Evolutionary conservation across 2,797 vertebrate species (phyloP), one percentile per base, ranked within the genome.

Genomic region (Halcyon badia): DNA sequence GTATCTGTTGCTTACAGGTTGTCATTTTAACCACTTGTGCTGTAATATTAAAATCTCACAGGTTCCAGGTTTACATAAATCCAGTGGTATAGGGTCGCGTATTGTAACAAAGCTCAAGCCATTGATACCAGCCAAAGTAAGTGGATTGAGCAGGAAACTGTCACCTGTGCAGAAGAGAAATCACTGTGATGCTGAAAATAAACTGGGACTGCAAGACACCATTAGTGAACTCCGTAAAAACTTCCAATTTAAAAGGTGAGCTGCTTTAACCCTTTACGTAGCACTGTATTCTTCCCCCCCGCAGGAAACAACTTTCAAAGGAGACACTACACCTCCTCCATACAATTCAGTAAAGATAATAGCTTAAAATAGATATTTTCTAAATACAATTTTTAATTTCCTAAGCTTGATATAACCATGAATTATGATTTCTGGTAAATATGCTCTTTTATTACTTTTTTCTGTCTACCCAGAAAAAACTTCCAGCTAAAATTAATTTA

Each of bases 151-250:
- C 91, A 99, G 91, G 96, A 99, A 97, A 78, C 58, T 90, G 28
- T 79, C 97, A 37, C 81, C 60, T 15, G 48, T 84, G 21, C 95
- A 96, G 60, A 98, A 97, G 77, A 98, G 95, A 87, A 81, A 75
- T 8, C 71, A 94, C 8, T 61, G 79, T 33, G 98, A 98, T 76
- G 97, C 98, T 1, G 99, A 99, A 97, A 99, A 99, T 98, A 98
- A 84, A 39, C 98, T 98, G 2, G 98, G 94, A 15, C 83, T 99
- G 46, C 99, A 99, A 96, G 95, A 97, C 51, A 99, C 99, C 66
- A 99, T 99, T 98, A 99, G 97, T 62, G 98, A 99, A 65, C 98
- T 99, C 16, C 99, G 99, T 99, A 99, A 98, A 90, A 99, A 98
- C 94, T 99, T 99, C 95, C 98, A 98, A 16, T 99, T 99, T 97